Evolutionary conservation across 2,797 vertebrate genomes (phyloP), one percentile per base, ranked within the genome.

Genomic region (Benthosema pterotum): DNA sequence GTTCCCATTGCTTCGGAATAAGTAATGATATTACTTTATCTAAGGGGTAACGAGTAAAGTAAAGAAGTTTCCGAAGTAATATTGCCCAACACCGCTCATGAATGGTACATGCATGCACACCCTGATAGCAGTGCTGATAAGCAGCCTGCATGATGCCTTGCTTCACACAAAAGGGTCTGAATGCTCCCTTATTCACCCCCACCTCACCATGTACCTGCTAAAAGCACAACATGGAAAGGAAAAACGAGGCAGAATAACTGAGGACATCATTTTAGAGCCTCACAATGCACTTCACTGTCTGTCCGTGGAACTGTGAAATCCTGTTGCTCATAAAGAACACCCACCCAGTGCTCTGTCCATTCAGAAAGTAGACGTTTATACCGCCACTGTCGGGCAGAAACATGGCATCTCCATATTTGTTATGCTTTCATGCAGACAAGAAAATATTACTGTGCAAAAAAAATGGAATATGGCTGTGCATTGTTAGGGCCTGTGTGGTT

Each of bases 301-400:
- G 57, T 57, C 50, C 47, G 42, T 78, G 58, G 72, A 72, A 49
- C 49, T 60, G 63, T 79, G 68, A 80, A 83, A 87, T 80, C 80
- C 72, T 60, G 64, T 84, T 78, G 77, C 54, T 58, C 57, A 61
- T 12, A 62, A 67, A 64, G 56, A 22, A 52, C 50, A 57, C 7
- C 25, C 25, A 32, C 14, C 2, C 28, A 54, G 3, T 1, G 6
- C 25, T 32, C 52, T 55, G 51, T 47, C n/a, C 17, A 60, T 52
- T 75, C 56, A 56, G 75, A 17, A 63, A 71, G 55, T 66, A 74
- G 42, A 6, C 28, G 8, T 32, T 32, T 7, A 32, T 32, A n/a
- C n/a, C 28, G 3, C 28, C 28, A 1, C 28, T 6, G 28, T 28
- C 25, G 25, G 25, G 25, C 3, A 28, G 25, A 28, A 28, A 28